These are phyloP conservation scores for Drosophila stalkeri DNA, from an alignment of 2,888 invertebrate species.

Conservation along the genomic window DNA sequence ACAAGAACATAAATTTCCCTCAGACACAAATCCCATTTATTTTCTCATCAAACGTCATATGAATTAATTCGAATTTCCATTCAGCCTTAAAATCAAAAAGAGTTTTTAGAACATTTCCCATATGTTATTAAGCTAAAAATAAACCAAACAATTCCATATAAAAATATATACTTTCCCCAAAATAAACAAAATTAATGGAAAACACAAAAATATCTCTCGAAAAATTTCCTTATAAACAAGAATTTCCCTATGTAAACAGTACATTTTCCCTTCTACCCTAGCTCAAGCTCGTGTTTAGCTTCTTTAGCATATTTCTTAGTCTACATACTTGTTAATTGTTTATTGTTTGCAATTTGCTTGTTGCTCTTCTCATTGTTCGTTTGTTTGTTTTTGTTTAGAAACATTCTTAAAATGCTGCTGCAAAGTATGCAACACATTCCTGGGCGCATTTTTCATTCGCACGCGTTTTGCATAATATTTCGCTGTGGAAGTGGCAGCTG, in stretches of 20 bases:
- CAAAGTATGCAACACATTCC: conserved; percentile 77
- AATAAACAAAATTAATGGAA: not conserved
- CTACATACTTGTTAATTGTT: not conserved
- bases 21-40: not conserved
- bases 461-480: conserved; percentile 45
- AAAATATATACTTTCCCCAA: not conserved
- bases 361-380: conserved; percentile 4
- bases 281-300: not conserved
- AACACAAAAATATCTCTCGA: not conserved
- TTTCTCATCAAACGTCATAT: not conserved
- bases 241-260: not conserved
- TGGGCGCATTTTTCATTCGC: conserved; percentile 28
- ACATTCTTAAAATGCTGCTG: conserved; percentile 30
- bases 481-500: conserved; percentile 26
- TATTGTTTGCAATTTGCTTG: conserved; percentile 1
- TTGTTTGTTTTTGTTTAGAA: conserved; percentile 17
- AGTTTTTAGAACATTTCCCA: not conserved
- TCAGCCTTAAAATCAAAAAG: not conserved
- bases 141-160: not conserved
- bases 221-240: not conserved
- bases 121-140: not conserved
- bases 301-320: not conserved
- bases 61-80: not conserved
- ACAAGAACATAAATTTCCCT: not conserved
- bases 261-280: not conserved